These are phyloP conservation scores for Bos javanicus DNA, from an alignment of 2,113 vertebrate species.

Conservation along the genomic window DNA sequence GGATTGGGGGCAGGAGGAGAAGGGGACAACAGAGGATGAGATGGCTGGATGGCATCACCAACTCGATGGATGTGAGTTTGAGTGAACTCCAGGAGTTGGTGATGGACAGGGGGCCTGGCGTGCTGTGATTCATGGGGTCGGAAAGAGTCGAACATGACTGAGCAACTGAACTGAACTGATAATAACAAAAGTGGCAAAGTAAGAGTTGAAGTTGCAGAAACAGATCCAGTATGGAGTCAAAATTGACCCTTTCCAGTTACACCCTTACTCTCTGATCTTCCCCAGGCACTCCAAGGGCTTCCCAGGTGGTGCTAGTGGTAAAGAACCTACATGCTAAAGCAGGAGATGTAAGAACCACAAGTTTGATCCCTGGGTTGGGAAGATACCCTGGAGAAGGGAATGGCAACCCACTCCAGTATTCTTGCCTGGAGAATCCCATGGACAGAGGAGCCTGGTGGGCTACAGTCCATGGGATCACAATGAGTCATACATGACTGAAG, in stretches of 20 bases:
- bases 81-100: no score
- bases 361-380: background rate
- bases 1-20: no score
- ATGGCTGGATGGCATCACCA: no score
- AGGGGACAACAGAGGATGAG: no score
- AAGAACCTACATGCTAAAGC: background rate
- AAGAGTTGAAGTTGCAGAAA: background rate
- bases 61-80: no score
- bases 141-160: no score
- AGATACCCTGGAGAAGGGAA: background rate
- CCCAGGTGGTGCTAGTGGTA: background rate
- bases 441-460: background rate
- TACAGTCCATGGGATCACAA: background rate
- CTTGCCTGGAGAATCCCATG: background rate
- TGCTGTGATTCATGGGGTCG: no score
- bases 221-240: background rate
- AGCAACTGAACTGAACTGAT: background rate
- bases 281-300: background rate
- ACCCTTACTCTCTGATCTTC: background rate
- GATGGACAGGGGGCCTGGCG: no score
- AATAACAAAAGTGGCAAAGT: background rate
- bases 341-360: background rate
- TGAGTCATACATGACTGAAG: background rate
- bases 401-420: background rate
- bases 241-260: background rate